Percentiles rank a stretch among this genome's conserved stretches.
phyloP scores from a whole-genome alignment of 2,113 vertebrate species.

The Lophotis ruficrista region DNA sequence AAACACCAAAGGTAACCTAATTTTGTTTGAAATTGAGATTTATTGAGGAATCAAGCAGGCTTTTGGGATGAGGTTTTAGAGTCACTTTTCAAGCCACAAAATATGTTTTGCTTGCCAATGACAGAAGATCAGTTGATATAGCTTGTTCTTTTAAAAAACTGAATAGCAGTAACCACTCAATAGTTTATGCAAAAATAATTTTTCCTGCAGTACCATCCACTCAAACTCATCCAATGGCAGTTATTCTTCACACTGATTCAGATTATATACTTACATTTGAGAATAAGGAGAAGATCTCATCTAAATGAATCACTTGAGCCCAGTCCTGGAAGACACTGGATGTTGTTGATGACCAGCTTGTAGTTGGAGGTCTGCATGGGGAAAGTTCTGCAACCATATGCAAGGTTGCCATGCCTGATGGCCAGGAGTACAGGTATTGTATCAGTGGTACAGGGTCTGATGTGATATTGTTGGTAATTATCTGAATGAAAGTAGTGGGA shows the following conservation, averaged over 20 bases:
- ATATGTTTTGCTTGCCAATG: not conserved
- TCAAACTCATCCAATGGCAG: not conserved
- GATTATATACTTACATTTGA: not conserved
- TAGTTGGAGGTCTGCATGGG: accelerated
- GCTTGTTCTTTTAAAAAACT: not conserved
- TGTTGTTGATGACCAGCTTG: not conserved
- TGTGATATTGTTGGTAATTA: not conserved
- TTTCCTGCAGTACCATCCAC: not conserved
- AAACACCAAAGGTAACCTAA: not conserved
- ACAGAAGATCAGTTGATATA: not conserved
- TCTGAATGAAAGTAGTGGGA: not conserved
- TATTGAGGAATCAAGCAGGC: not conserved
- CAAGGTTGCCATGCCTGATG: not conserved
- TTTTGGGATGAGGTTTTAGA: not conserved
- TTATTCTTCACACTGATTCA: not conserved
- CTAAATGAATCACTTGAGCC: not conserved
- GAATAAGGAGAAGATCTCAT: not conserved
- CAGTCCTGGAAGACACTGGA: not conserved
- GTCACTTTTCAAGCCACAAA: not conserved
- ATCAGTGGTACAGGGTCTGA: not conserved
- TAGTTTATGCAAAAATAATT: not conserved
- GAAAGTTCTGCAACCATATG: not conserved
- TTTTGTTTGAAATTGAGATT: not conserved
- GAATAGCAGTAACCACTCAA: not conserved
- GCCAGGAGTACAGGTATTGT: not conserved